phyloP scores from a whole-genome alignment of 2,888 invertebrate genomes.

The Tiphia femorata region DNA sequence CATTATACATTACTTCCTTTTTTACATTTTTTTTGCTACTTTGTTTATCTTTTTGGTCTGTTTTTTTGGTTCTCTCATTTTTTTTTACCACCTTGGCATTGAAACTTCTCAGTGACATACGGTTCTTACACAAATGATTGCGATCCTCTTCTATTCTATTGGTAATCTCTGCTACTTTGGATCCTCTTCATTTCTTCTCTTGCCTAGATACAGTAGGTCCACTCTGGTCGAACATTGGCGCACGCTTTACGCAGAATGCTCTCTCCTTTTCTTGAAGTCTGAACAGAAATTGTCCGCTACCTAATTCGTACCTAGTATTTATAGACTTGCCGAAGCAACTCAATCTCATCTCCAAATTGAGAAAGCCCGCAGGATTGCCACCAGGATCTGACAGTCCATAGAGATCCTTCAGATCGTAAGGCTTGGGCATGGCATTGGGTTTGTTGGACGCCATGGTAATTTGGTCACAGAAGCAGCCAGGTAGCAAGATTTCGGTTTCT shows the following conservation, averaged over 20 bases:
- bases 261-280: constrained; percentile 47
- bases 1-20: too few species aligned
- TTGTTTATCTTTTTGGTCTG: too few species aligned
- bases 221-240: too few species aligned
- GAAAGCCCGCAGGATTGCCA: constrained; percentile 54
- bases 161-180: too few species aligned
- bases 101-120: too few species aligned
- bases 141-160: too few species aligned
- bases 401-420: constrained; percentile 51
- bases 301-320: constrained; percentile 54
- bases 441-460: constrained; percentile 62
- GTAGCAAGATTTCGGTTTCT: constrained; percentile 52
- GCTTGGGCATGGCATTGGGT: constrained; percentile 52
- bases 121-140: too few species aligned
- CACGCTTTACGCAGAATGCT: constrained; percentile 40
- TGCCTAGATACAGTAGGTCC: too few species aligned
- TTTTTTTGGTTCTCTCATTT: too few species aligned
- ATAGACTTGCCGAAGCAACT: constrained; percentile 56
- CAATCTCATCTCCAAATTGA: constrained; percentile 53
- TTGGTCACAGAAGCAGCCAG: constrained; percentile 63
- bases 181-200: too few species aligned
- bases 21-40: too few species aligned
- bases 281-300: constrained; percentile 48
- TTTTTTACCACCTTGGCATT: too few species aligned
- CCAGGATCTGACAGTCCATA: constrained; percentile 58